A percentile compares a stretch with the other conserved stretches of the same genome.
Evolutionary conservation across 2,797 vertebrate genomes (phyloP).

Genomic region (Poeciliopsis presidionis): DNA sequence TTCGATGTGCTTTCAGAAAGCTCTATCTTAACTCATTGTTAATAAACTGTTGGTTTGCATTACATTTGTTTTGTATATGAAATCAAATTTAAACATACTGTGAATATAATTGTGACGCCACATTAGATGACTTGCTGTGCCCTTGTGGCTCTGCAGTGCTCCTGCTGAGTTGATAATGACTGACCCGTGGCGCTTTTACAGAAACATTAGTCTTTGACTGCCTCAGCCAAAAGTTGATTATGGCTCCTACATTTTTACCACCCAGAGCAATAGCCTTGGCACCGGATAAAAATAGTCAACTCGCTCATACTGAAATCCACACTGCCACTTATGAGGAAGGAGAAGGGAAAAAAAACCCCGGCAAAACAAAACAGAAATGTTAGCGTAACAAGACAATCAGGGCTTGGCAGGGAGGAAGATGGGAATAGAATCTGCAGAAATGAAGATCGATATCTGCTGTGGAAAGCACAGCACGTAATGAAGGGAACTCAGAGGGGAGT

Average conservation of each 20-base stretch:
- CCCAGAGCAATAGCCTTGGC: slow-evolving; percentile 39
- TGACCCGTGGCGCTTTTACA: slow-evolving; percentile 46
- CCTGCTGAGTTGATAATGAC: slow-evolving; percentile 52
- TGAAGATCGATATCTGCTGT: slow-evolving; percentile 66
- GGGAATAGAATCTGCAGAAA: slow-evolving; percentile 47
- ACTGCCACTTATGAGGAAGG: slow-evolving; percentile 40
- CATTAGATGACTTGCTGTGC: slow-evolving; percentile 11
- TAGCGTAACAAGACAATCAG: slow-evolving; percentile 52
- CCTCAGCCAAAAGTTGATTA: slow-evolving; percentile 56
- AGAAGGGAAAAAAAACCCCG: background rate
- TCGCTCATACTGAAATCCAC: slow-evolving; percentile 53
- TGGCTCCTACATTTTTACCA: slow-evolving; percentile 47
- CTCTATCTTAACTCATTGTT: background rate
- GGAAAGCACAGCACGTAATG: slow-evolving; percentile 49
- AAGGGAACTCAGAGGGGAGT: slow-evolving; percentile 43
- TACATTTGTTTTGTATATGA: background rate
- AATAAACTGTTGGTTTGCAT: background rate
- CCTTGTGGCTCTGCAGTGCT: slow-evolving; percentile 8
- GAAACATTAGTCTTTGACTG: slow-evolving; percentile 53
- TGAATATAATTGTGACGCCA: background rate
- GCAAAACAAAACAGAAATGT: slow-evolving; percentile 11
- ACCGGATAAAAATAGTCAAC: slow-evolving; percentile 60
- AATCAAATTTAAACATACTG: background rate
- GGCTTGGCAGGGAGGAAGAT: slow-evolving; percentile 25
- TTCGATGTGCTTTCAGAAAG: background rate